Evolutionary conservation across 2,888 invertebrate genomes (phyloP), one percentile per base, ranked within the genome.

Genomic region (Nezara viridula): DNA sequence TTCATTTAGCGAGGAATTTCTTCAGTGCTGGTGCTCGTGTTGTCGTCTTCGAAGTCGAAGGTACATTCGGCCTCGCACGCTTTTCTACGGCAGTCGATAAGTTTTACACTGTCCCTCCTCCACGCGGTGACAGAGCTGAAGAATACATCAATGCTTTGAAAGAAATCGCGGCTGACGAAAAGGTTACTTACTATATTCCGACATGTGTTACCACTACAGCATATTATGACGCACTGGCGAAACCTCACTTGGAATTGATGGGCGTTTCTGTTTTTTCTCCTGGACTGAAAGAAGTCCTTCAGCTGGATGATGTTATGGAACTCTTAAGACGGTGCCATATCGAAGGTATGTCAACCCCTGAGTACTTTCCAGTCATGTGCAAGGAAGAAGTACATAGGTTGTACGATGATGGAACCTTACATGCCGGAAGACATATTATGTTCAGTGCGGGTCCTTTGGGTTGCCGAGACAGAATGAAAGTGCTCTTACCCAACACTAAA

Each of bases 221-320:
- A 0, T 97, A 97, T 92, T 97, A 96, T 92, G 97, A 97, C 92
- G 96, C 97, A 3, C 93, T 97, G 88, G 96, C 96, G 0, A 97
- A 97, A 92, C 96, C 96, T 0, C 96, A 97, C 92, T 93, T 97
- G 90, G 97, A 97, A 93, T 93, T 95, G 50, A 92, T 96, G 90
- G 96, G 96, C n/a, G 97, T 97, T 92, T 95, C 95, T 91, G 96
- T 96, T 92, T 97, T 97, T 92, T 95, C 96, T 91, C 97, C 97
- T 0, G 95, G 95, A 87, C 94, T 96, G 40, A 95, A 95, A 90
- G 97, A 97, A 92, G 96, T 96, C 4, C 95, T 95, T 91, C 94
- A 95, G n/a, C 92, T 97, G 90, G 97, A 97, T 92, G 97, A 97
- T 92, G 96, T 96, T 0, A 92, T 96, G 91, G 96, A 96, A 92